phyloP scores from a whole-genome alignment of 2,113 vertebrate genomes.

The Sylvia atricapilla region DNA sequence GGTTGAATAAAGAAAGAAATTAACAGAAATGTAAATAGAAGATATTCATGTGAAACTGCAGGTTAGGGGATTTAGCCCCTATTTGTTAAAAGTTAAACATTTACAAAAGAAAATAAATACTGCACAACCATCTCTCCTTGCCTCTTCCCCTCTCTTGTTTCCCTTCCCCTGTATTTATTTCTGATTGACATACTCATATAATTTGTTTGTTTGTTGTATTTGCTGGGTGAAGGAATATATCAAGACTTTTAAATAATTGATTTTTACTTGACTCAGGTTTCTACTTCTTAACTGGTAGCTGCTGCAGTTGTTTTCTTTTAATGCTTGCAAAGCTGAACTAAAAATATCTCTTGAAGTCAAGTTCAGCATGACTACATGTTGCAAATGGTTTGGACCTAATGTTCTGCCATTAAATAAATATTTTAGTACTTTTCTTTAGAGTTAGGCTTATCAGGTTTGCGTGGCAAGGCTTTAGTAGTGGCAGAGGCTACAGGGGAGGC shows the following conservation, averaged over 20 bases:
- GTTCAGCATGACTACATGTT: neutral
- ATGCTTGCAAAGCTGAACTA: neutral
- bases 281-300: neutral
- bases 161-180: neutral
- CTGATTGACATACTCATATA: neutral
- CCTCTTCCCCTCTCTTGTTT: neutral
- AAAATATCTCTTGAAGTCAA: neutral
- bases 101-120: conserved; percentile 9
- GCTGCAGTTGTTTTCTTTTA: neutral
- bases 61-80: neutral
- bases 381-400: neutral
- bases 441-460: neutral
- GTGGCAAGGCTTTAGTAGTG: accelerated
- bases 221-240: neutral
- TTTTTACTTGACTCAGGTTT: conserved; percentile 12
- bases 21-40: conserved; percentile 32
- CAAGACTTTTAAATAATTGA: neutral
- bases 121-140: neutral
- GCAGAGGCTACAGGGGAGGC: accelerated
- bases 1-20: conserved; percentile 26
- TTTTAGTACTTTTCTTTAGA: neutral
- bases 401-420: neutral
- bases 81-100: neutral
- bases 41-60: neutral
- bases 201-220: neutral